Evolutionary conservation across 2,888 invertebrate genomes (phyloP).

Genomic region (Drosophila dives): DNA sequence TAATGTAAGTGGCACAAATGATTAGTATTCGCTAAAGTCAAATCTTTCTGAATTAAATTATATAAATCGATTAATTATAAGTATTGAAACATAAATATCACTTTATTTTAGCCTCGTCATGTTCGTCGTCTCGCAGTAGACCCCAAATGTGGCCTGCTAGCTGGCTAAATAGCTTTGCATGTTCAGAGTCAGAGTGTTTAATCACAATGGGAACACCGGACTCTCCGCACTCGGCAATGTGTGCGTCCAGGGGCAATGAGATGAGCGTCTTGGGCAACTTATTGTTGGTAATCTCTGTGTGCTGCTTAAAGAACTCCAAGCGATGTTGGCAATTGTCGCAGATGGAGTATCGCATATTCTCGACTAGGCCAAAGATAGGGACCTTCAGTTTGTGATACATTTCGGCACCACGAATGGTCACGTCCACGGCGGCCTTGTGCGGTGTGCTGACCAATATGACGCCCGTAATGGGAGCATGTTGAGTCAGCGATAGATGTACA

Average conservation of each 20-base stretch:
- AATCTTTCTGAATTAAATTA: neutral
- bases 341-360: slow-evolving; percentile 94
- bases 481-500: slow-evolving; percentile 95
- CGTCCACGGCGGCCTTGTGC: slow-evolving; percentile 94
- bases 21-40: no score
- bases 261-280: slow-evolving; percentile 88
- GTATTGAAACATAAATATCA: neutral
- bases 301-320: slow-evolving; percentile 89
- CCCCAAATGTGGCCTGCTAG: slow-evolving; percentile 52
- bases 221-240: slow-evolving; percentile 83
- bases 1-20: no score
- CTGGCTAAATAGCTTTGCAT: slow-evolving; percentile 69
- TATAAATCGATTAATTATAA: neutral
- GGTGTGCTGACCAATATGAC: slow-evolving; percentile 97
- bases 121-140: slow-evolving; percentile 15
- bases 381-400: slow-evolving; percentile 95
- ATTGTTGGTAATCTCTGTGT: neutral
- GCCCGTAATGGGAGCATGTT: slow-evolving; percentile 94
- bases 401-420: slow-evolving; percentile 92
- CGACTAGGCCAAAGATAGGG: slow-evolving; percentile 94
- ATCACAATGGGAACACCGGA: slow-evolving; percentile 81
- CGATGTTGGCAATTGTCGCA: slow-evolving; percentile 92
- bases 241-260: slow-evolving; percentile 85
- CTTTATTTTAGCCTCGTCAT: slow-evolving; percentile 11
- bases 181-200: slow-evolving; percentile 78